Evolutionary conservation across 2,113 vertebrate species (phyloP).

Genomic region (Illadopsis cleaveri): DNA sequence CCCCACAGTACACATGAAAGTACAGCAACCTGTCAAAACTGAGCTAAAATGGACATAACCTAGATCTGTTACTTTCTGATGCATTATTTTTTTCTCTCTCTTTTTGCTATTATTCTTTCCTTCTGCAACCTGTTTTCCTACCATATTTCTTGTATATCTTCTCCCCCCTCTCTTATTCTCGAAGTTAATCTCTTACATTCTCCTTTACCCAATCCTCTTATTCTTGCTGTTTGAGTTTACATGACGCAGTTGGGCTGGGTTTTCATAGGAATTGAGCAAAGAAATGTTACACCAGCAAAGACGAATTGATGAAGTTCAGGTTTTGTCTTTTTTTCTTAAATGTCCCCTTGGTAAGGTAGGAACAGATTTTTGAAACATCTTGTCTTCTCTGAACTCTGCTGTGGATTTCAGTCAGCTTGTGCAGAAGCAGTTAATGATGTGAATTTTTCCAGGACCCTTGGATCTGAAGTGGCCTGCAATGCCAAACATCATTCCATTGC

Average conservation of each 20-base stretch:
- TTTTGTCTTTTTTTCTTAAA: not conserved
- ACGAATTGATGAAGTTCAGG: not conserved
- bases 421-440: accelerated
- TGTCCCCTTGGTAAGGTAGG: not conserved
- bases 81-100: not conserved
- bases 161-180: not conserved
- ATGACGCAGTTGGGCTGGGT: not conserved
- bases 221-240: not conserved
- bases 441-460: not conserved
- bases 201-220: not conserved
- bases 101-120: not conserved
- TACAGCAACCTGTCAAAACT: not conserved
- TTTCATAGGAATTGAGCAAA: not conserved
- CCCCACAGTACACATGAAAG: not conserved
- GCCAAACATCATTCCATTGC: too few species aligned
- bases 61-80: not conserved
- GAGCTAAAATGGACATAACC: not conserved
- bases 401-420: not conserved
- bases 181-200: not conserved
- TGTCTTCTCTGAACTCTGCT: not conserved
- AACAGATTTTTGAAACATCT: not conserved
- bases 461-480: not conserved
- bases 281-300: not conserved
- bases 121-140: not conserved
- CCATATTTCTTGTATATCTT: not conserved